These are phyloP conservation scores for Manis javanica DNA, from an alignment of 2,797 vertebrate species.

Conservation along the genomic window DNA sequence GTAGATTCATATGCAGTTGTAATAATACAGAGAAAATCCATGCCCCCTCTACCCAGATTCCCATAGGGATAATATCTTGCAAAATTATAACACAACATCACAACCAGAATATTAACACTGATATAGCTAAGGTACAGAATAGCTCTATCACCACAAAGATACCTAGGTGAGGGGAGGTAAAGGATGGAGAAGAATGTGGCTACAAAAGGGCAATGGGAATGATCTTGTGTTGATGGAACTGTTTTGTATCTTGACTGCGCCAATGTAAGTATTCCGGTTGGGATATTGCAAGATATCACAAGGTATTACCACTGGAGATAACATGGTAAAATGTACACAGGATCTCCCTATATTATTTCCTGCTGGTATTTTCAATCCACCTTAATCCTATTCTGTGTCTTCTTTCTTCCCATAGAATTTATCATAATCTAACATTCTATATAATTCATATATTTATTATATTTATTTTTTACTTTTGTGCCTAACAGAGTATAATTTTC, in stretches of 20 bases:
- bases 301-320: neutral
- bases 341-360: neutral
- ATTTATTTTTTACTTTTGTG: neutral
- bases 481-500: neutral
- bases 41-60: neutral
- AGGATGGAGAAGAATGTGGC: neutral
- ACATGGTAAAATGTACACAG: neutral
- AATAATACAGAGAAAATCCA: neutral
- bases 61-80: neutral
- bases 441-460: neutral
- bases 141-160: neutral
- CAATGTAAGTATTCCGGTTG: neutral
- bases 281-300: neutral
- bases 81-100: neutral
- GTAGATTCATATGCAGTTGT: neutral
- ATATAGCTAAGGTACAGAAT: neutral
- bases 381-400: neutral
- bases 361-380: neutral
- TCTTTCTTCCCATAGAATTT: neutral
- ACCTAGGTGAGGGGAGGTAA: neutral
- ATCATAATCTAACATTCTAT: neutral
- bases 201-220: neutral
- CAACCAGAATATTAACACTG: neutral
- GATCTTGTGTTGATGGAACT: neutral
- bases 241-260: neutral